Evolutionary conservation across 2,113 vertebrate genomes (phyloP), one percentile per base, ranked within the genome.

Genomic region (Leptodactylus fuscus): DNA sequence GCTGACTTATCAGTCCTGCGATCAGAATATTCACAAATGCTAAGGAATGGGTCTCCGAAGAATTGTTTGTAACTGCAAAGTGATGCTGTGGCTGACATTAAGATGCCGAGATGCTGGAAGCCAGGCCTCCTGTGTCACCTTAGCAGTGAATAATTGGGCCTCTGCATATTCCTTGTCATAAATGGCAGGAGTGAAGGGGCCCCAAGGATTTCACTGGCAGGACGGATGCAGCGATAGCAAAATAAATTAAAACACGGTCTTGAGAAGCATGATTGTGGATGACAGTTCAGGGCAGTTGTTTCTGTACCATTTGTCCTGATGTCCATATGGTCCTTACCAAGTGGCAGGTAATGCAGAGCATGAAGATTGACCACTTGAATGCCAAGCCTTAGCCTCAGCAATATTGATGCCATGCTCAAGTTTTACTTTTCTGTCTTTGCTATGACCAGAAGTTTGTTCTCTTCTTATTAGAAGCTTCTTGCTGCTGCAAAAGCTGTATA

Each of bases 211-310:
- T 90, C 90, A 90, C 94, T 95, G 94, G 94, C 95, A 95, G 94
- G 94, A 87, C 91, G 92, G 94, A 93, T 91, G 94, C 94, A 94
- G 93, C 93, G 93, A 91, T 94, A 94, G 94, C 95, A 93, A 94
- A 96, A 96, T 96, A 96, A 98, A 97, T 98, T 97, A 98, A 97
- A 97, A 96, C 93, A 93, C 94, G 94, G 96, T 96, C 97, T 96
- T 69, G 97, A 93, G 93, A 90, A 93, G 94, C 90, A 88, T 95
- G 96, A 98, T 95, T 94, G 94, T 93, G 93, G 95, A 94, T 97
- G 97, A 97, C 96, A 97, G 95, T 95, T 85, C 94, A 93, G 95
- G 95, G 94, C 92, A 91, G 93, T 94, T 88, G 92, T 90, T 81
- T 91, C 91, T 94, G 87, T 91, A 90, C 95, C 92, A 92, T 88